phyloP scores from a whole-genome alignment of 2,113 vertebrate species.

The Anser cygnoides region DNA sequence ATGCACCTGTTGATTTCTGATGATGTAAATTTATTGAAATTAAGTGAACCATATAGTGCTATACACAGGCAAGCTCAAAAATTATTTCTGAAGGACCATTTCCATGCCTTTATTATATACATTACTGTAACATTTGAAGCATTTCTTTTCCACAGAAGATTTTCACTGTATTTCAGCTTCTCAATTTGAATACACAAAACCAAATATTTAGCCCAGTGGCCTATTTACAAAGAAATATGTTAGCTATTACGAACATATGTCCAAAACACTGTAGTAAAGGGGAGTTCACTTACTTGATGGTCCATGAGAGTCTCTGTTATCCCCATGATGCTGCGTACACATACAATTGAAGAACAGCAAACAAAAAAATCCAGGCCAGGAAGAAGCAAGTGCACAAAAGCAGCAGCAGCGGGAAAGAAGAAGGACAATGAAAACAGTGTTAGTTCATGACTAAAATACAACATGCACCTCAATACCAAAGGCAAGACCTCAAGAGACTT shows the following conservation, averaged over 20 bases:
- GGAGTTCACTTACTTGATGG: slow-evolving; percentile 83
- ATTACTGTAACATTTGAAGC: not conserved
- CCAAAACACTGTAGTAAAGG: slow-evolving; percentile 39
- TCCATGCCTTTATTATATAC: not conserved
- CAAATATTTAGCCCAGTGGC: not conserved
- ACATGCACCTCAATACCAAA: slow-evolving; percentile 63
- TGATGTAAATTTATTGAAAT: not conserved
- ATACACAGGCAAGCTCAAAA: not conserved
- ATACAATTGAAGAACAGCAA: slow-evolving; percentile 75
- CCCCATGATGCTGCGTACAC: slow-evolving; percentile 82
- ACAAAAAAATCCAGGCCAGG: slow-evolving; percentile 77
- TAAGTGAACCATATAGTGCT: not conserved
- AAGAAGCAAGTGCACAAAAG: slow-evolving; percentile 75
- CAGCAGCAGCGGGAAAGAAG: slow-evolving; percentile 65
- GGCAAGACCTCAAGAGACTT: not conserved
- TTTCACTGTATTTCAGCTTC: not conserved
- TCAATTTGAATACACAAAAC: not conserved
- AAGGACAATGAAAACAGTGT: slow-evolving; percentile 80
- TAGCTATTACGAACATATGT: not conserved
- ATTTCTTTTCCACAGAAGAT: not conserved
- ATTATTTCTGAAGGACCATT: not conserved
- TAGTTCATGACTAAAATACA: slow-evolving; percentile 75
- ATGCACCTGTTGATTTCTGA: not conserved
- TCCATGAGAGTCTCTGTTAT: slow-evolving; percentile 83
- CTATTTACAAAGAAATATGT: not conserved